Base-by-base conservation (phyloP, 2,113 vertebrate genomes). In the Apteryx owenii region DNA sequence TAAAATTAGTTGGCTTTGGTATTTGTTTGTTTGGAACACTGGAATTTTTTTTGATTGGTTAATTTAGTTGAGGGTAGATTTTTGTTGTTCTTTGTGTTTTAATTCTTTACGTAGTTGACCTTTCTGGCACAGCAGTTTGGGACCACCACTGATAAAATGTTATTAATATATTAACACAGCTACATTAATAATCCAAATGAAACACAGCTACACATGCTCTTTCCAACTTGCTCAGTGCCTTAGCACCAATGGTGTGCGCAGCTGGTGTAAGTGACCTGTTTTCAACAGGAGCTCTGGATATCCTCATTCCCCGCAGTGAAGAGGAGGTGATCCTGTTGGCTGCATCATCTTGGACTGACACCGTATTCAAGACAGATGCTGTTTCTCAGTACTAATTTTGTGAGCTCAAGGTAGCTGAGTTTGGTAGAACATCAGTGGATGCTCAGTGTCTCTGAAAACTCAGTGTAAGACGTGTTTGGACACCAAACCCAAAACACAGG, bases 101-200 rank as follows among this genome's bases (percentile, higher is more conserved):
- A 85, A 88, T 92, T 95, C 81, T 90, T 93, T 75, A 92, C 91
- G 76, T n/a, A 91, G 66, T 81, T 97, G 95, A 97, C 97, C 97
- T 98, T 98, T 98, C 91, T 95, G 78, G 78, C 96, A 94, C 96
- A 96, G 96, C 83, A 91, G 91, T 94, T 92, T 94, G 94, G 36
- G 88, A 97, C 95, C 79, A 97, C 96, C 91, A 89, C 70, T 88
- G 96, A 89, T 85, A 90, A 92, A 94, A 96, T 65, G 82, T 96
- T 97, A 98, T 98, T 97, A 97, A 97, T 97, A 96, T 96, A 94
- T 97, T 93, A 97, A 86, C 81, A 89, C 60, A 91, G 64, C 65
- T 79, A 93, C 91, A 98, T 97, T 97, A 98, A 98, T 97, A 97
- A 98, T 97, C 88, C 91, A 98, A 78, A 94, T 48, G 92, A 95